phyloP scores from a whole-genome alignment of 2,888 invertebrate genomes.

The Polylopha cassiicola region DNA sequence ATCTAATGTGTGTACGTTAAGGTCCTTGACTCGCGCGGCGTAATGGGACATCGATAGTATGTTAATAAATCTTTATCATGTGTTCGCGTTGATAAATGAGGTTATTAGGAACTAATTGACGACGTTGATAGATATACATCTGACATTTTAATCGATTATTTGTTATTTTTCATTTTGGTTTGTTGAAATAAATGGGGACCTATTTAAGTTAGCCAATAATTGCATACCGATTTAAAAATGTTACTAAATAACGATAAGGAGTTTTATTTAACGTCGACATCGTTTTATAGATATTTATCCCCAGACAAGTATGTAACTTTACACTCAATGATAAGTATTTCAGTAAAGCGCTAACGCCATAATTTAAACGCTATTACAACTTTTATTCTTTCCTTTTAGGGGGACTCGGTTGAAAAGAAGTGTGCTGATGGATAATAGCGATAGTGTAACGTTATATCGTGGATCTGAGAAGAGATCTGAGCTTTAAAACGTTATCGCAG shows the following conservation, averaged over 20 bases:
- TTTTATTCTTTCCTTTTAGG: conserved; percentile 39
- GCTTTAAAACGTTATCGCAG: conserved; percentile 45
- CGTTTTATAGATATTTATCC: too few species aligned
- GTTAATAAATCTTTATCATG: conserved; percentile 13
- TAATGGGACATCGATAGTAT: conserved; percentile 17
- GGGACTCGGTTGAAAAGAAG: conserved; percentile 39
- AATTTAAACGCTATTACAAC: conserved; percentile 32
- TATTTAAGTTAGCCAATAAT: too few species aligned
- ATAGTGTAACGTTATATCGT: conserved; percentile 38
- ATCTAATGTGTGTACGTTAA: conserved; percentile 55
- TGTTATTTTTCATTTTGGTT: too few species aligned
- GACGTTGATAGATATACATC: too few species aligned
- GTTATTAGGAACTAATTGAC: conserved; percentile 1
- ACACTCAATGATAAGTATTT: too few species aligned
- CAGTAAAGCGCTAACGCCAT: conserved; percentile 36
- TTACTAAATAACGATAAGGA: too few species aligned
- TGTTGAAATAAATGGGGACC: too few species aligned
- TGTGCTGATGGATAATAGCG: conserved; percentile 41
- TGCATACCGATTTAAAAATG: too few species aligned
- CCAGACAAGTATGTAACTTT: too few species aligned
- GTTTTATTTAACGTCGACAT: too few species aligned
- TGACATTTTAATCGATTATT: too few species aligned
- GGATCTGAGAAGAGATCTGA: conserved; percentile 47
- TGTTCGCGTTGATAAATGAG: conserved; percentile 9
- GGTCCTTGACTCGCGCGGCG: conserved; percentile 53